Evolutionary conservation across 2,113 vertebrate species (phyloP).

Genomic region (Numenius arquata): DNA sequence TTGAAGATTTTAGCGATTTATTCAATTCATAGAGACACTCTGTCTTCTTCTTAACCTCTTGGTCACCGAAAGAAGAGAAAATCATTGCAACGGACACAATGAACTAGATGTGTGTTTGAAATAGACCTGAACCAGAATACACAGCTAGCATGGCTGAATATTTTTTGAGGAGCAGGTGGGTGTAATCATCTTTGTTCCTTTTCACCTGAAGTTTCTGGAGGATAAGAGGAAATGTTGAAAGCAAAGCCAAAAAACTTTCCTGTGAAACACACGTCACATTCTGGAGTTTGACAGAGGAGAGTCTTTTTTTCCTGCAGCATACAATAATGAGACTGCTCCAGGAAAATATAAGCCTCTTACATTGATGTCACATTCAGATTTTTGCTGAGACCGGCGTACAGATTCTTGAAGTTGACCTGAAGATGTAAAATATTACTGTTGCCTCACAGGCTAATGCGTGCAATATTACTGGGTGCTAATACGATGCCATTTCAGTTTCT

Average conservation of each 20-base stretch:
- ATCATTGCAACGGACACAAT: rapidly evolving
- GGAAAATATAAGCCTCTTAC: not conserved
- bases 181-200: not conserved
- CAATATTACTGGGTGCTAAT: not conserved
- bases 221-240: not conserved
- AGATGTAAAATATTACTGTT: not conserved
- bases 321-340: not conserved
- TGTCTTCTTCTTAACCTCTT: not conserved
- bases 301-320: not conserved
- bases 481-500: not conserved
- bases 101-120: not conserved
- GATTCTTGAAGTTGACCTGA: not conserved
- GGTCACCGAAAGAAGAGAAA: not conserved
- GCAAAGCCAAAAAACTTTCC: not conserved
- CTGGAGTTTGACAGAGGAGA: not conserved
- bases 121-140: not conserved
- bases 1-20: not conserved
- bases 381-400: not conserved
- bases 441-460: not conserved
- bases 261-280: not conserved
- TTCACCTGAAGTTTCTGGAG: not conserved
- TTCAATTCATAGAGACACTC: not conserved
- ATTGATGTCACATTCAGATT: not conserved
- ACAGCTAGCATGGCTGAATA: not conserved
- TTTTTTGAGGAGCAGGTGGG: not conserved